phyloP scores from a whole-genome alignment of 2,888 invertebrate species.

The Eulithis testata region DNA sequence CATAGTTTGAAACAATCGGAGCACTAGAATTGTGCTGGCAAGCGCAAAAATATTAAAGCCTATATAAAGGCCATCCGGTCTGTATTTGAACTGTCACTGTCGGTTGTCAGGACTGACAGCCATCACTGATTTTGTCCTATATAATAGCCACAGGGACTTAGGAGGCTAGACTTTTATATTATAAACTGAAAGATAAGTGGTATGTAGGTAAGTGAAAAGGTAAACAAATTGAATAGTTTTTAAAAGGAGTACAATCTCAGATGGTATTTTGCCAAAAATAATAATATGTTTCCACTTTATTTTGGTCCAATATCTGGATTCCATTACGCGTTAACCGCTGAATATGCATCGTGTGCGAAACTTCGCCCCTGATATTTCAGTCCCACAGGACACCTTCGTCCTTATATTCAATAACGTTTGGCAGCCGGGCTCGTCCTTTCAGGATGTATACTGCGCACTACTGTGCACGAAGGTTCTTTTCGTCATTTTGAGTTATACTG shows the following conservation, averaged over 20 bases:
- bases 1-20: no score
- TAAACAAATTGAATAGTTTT: neutral
- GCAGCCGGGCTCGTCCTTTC: conserved; percentile 27
- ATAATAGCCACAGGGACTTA: no score
- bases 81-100: no score
- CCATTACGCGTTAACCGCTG: conserved; percentile 34
- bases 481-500: no score
- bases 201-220: neutral
- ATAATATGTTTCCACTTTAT: conserved; percentile 21
- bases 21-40: no score
- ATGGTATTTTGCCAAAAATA: conserved; percentile 7
- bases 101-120: no score
- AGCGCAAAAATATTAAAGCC: no score
- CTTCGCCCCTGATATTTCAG: conserved; percentile 30
- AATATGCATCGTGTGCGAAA: conserved; percentile 36
- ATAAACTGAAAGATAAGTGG: no score
- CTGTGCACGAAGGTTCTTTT: no score
- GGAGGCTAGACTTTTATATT: no score
- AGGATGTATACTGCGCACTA: neutral
- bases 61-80: no score
- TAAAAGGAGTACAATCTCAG: neutral
- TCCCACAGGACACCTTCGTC: conserved; percentile 40
- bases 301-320: conserved; percentile 27
- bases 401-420: conserved; percentile 43
- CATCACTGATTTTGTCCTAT: no score